Evolutionary conservation across 1,140 invertebrate species (phyloP).

Genomic region (Hermatobates lingyangjiaoensis): DNA sequence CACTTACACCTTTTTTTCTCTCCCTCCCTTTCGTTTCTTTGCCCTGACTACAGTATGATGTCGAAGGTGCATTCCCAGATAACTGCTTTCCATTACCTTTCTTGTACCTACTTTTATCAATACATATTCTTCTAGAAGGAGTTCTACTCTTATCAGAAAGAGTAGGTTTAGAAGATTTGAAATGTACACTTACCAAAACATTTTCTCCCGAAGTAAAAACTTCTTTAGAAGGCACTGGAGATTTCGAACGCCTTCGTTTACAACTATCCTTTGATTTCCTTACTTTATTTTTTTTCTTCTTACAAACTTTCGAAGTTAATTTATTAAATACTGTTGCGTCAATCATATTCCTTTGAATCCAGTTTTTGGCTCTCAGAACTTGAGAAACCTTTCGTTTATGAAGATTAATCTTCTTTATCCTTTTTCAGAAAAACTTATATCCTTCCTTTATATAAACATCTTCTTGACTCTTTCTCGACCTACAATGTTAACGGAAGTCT

Average conservation of each 20-base stretch:
- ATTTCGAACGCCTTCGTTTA: slow-evolving; percentile 31
- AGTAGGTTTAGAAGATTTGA: slow-evolving; percentile 36
- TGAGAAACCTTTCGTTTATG: slow-evolving; percentile 6
- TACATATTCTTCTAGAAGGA: slow-evolving; percentile 23
- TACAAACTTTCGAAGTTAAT: slow-evolving; percentile 26
- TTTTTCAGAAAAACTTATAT: slow-evolving; percentile 15
- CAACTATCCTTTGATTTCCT: slow-evolving; percentile 26
- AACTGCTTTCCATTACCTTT: slow-evolving; percentile 26
- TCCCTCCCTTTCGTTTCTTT: slow-evolving; percentile 1
- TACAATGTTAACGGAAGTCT: slow-evolving; percentile 19
- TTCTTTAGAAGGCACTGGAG: slow-evolving; percentile 56
- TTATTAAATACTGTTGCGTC: slow-evolving; percentile 34
- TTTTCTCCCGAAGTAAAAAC: slow-evolving; percentile 81
- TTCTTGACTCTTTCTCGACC: slow-evolving; percentile 18
- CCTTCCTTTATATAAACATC: slow-evolving; percentile 3
- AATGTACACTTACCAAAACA: slow-evolving; percentile 77
- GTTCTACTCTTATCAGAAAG: slow-evolving; percentile 5
- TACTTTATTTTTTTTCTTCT: slow-evolving; percentile 25
- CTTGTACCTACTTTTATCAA: slow-evolving; percentile 29
- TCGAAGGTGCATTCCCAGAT: slow-evolving; percentile 25
- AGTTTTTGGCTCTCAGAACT: slow-evolving; percentile 9
- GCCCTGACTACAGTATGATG: slow-evolving; percentile 1
- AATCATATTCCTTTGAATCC: slow-evolving; percentile 24
- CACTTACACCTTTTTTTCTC: slow-evolving; percentile 11
- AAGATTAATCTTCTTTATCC: not conserved